These are phyloP conservation scores for Exaiptasia diaphana DNA, from an alignment of 64 coral and sea anemone species.

Conservation along the genomic window DNA sequence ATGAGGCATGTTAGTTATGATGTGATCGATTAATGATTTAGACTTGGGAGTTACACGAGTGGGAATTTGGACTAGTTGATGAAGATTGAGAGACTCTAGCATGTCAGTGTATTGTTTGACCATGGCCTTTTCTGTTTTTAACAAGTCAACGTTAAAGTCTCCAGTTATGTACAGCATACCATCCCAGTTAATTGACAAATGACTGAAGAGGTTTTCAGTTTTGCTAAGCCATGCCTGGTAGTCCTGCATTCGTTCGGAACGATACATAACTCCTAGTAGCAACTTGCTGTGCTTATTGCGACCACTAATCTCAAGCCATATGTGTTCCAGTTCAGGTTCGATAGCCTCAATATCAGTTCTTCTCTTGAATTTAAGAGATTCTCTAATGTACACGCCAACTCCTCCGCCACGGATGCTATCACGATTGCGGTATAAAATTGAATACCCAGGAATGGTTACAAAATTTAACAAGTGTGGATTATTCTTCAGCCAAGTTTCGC, in stretches of 20 bases:
- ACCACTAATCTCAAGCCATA: constrained; percentile 55
- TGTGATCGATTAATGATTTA: constrained; percentile 54
- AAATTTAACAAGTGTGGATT: constrained; percentile 31
- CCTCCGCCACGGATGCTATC: constrained; percentile 19
- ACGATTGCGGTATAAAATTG: constrained; percentile 28
- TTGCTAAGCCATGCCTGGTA: constrained; percentile 2
- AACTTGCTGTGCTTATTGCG: constrained; percentile 51
- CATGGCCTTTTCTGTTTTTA: not conserved
- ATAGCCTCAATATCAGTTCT: constrained; percentile 32
- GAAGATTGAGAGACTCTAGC: constrained; percentile 36
- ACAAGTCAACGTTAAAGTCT: constrained; percentile 27
- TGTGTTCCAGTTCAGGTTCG: constrained; percentile 39
- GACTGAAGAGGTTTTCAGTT: constrained; percentile 9
- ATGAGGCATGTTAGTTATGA: constrained; percentile 19
- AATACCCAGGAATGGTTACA: constrained; percentile 44
- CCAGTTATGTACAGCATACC: constrained; percentile 33
- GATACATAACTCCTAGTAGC: constrained; percentile 35
- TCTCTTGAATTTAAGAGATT: constrained; percentile 15
- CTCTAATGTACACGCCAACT: constrained; percentile 41
- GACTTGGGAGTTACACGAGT: constrained; percentile 30
- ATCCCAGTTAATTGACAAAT: constrained; percentile 6
- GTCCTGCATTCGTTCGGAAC: not conserved
- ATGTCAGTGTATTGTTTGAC: constrained; percentile 23
- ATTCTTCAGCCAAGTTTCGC: constrained; percentile 67
- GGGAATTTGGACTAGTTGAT: constrained; percentile 21